phyloP scores from a whole-genome alignment of 2,113 vertebrate species.

The Mesocricetus auratus region DNA sequence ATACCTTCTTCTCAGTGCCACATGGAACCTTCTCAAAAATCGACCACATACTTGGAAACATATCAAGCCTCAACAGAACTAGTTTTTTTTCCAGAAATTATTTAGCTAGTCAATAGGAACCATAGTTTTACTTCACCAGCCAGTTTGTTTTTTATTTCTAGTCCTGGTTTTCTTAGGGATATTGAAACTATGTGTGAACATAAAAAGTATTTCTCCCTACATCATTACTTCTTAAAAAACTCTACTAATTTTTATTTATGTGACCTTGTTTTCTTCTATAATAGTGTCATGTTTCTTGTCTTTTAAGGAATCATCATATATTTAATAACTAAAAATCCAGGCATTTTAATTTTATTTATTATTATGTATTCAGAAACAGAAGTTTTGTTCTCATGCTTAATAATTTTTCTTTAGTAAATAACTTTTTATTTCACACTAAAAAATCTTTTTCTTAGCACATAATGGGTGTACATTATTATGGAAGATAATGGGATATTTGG shows the following conservation, averaged over 20 bases:
- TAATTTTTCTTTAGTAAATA: neutral
- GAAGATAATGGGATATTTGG: neutral
- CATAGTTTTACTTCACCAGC: conserved; percentile 57
- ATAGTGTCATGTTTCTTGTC: neutral
- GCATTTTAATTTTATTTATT: neutral
- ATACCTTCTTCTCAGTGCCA: too few relatives aligned
- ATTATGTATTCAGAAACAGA: neutral
- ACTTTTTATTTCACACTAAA: neutral
- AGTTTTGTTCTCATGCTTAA: neutral
- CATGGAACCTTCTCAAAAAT: too few relatives aligned
- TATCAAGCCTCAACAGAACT: too few relatives aligned
- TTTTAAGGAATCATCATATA: neutral
- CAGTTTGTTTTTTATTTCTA: conserved; percentile 51
- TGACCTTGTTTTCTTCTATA: neutral
- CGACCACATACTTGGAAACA: too few relatives aligned
- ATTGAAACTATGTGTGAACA: neutral
- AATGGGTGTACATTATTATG: neutral
- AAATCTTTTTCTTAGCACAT: neutral
- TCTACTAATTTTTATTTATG: neutral
- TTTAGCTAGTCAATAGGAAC: conserved; percentile 8
- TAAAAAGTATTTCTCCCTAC: neutral
- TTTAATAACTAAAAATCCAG: neutral
- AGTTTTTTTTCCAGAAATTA: conserved; percentile 73
- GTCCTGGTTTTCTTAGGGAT: conserved; percentile 39
- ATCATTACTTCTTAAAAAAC: neutral